Evolutionary conservation across 2,797 vertebrate species (phyloP), one percentile per base, ranked within the genome.

Genomic region (Poecilia velifera): DNA sequence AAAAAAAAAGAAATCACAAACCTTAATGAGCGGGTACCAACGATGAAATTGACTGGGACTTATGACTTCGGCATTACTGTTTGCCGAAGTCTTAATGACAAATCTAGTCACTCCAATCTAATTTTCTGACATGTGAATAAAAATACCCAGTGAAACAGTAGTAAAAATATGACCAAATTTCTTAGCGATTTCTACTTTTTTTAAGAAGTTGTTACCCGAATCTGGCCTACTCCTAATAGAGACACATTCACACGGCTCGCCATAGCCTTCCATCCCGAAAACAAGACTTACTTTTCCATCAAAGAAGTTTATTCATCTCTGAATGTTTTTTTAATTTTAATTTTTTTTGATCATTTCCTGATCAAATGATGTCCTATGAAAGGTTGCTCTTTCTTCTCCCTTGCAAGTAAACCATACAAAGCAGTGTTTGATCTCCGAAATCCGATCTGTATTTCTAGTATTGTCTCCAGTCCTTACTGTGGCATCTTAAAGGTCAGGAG

Each of bases 401-500:
- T 46, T 87, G 90, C 87, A 86, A 94, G 90, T 89, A 92, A 92
- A 91, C 87, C 89, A 89, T 72, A 90, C 92, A 93, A 94, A 94
- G 93, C 86, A 64, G 75, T 83, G 93, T 96, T 94, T 96, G 95
- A 96, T 95, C 91, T 93, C 66, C 77, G 94, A 94, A 96, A 95
- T 91, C 91, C 85, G 92, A 96, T 95, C 92, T 90, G 89, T 90
- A 91, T 94, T 91, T 92, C 88, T 91, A 88, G 91, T 91, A 95
- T 95, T 95, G 94, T 95, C 93, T 94, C 90, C 93, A 85, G 82
- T 93, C 95, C 92, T 91, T 92, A 93, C 93, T 92, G 93, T 96
- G 95, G 94, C 93, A 93, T 96, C 95, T 96, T 93, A 96, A 96
- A 96, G 95, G 95, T 95, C 96, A 96, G 92, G 92, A 95, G 94